Evolutionary conservation across 2,888 invertebrate genomes (phyloP).

Genomic region (Eristalis pertinax): DNA sequence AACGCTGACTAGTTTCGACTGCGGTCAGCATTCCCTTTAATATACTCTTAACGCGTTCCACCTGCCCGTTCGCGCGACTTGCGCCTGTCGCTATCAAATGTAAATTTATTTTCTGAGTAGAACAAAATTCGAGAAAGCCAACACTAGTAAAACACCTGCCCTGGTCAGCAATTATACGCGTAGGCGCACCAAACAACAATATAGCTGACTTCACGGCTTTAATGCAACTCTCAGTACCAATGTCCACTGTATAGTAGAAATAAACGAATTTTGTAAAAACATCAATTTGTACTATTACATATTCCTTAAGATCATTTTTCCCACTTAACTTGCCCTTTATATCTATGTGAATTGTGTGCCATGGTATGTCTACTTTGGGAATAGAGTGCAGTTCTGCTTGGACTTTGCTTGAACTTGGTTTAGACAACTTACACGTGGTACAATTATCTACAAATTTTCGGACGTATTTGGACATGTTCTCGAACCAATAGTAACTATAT

Average conservation of each 20-base stretch:
- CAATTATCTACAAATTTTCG: too few species aligned
- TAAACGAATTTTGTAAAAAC: conserved; percentile 26
- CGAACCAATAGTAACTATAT: conserved; percentile 10
- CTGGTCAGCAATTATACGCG: conserved; percentile 52
- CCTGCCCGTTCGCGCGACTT: conserved; percentile 64
- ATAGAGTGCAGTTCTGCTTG: conserved; percentile 25
- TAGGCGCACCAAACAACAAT: neutral
- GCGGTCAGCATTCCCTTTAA: conserved; percentile 61
- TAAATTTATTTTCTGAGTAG: conserved; percentile 5
- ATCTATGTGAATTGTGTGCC: conserved; percentile 35
- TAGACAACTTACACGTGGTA: too few species aligned
- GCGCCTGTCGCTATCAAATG: conserved; percentile 59
- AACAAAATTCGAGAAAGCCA: conserved; percentile 54
- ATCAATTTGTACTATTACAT: conserved; percentile 26
- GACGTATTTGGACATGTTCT: neutral
- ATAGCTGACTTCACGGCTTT: conserved; percentile 2
- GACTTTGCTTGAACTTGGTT: conserved; percentile 13
- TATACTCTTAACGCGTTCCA: conserved; percentile 55
- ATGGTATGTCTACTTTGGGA: conserved; percentile 36
- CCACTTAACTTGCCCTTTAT: conserved; percentile 29
- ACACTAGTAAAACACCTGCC: conserved; percentile 51
- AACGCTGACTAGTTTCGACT: conserved; percentile 60
- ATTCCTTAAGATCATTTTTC: conserved; percentile 12
- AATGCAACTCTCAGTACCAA: conserved; percentile 12
- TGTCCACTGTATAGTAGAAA: conserved; percentile 10